Evolutionary conservation across 2,113 vertebrate genomes (phyloP).

Genomic region (Recurvirostra avosetta): DNA sequence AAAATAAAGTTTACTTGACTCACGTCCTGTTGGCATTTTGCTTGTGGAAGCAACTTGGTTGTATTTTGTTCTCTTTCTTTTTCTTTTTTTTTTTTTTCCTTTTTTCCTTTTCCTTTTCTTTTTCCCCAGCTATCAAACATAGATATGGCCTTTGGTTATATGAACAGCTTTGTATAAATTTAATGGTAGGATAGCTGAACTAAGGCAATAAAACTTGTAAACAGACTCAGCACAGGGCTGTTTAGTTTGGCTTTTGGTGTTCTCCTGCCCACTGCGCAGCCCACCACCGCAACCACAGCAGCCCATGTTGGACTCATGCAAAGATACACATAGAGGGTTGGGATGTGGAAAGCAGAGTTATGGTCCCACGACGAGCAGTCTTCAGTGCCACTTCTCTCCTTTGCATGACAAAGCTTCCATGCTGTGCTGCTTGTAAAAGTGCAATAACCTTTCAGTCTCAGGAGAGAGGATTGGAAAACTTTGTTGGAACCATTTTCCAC

Average conservation of each 20-base stretch:
- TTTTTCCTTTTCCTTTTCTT: background rate
- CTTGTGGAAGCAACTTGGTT: background rate
- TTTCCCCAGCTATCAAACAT: background rate
- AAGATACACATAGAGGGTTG: background rate
- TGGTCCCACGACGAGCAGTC: background rate
- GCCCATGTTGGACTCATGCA: rapidly evolving
- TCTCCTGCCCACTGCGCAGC: background rate
- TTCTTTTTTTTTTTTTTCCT: no score
- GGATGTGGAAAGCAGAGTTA: background rate
- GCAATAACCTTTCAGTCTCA: background rate
- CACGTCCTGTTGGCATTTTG: background rate
- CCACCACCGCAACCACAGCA: background rate
- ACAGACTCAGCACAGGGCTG: background rate
- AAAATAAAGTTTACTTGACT: background rate
- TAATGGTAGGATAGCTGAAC: background rate
- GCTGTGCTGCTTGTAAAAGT: background rate
- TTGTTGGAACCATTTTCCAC: background rate
- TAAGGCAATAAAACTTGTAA: conserved; percentile 8
- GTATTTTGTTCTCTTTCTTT: background rate
- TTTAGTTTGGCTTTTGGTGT: background rate
- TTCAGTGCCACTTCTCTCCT: background rate
- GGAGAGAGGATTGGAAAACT: background rate
- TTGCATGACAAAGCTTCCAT: background rate
- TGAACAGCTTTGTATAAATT: background rate
- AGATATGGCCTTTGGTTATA: background rate